Percentiles rank a stretch among this genome's conserved stretches.
phyloP scores from a whole-genome alignment of 2,888 invertebrate species.

The Aromia moschata region DNA sequence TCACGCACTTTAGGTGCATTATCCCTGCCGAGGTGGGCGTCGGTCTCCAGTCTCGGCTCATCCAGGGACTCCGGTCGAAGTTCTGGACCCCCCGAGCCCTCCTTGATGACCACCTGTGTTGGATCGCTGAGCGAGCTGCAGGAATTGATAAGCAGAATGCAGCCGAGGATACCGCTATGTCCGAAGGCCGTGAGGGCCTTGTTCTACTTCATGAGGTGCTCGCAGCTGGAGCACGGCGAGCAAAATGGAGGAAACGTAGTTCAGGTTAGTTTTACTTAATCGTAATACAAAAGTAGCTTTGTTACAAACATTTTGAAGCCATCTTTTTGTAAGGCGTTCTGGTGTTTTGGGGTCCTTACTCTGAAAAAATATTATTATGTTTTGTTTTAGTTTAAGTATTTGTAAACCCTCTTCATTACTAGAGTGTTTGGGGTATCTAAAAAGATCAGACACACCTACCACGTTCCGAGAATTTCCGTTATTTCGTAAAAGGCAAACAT shows the following conservation, averaged over 20 bases:
- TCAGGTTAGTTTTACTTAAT: slow-evolving; percentile 45
- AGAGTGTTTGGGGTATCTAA: too few relatives aligned
- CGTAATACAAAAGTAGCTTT: neutral
- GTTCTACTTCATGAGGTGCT: slow-evolving; percentile 93
- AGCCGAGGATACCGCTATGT: slow-evolving; percentile 65
- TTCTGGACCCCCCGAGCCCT: slow-evolving; percentile 69
- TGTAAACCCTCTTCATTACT: too few relatives aligned
- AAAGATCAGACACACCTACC: too few relatives aligned
- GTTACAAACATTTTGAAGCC: neutral
- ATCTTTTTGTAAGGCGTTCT: too few relatives aligned
- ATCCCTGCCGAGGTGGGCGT: slow-evolving; percentile 82
- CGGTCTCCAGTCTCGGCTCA: slow-evolving; percentile 64
- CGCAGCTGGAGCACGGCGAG: slow-evolving; percentile 70
- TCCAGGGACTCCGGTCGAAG: slow-evolving; percentile 62
- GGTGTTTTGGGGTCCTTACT: too few relatives aligned
- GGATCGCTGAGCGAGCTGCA: slow-evolving; percentile 83
- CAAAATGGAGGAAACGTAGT: slow-evolving; percentile 56
- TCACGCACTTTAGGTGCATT: slow-evolving; percentile 82
- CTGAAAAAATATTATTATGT: too few relatives aligned
- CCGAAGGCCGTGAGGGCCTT: slow-evolving; percentile 80
- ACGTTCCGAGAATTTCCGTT: too few relatives aligned
- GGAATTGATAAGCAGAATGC: slow-evolving; percentile 74
- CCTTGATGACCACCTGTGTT: slow-evolving; percentile 86
- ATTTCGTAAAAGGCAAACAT: too few relatives aligned
- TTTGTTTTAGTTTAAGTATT: too few relatives aligned